Evolutionary conservation across 2,888 invertebrate genomes (phyloP), one percentile per base, ranked within the genome.

Genomic region (Plusia festucae): DNA sequence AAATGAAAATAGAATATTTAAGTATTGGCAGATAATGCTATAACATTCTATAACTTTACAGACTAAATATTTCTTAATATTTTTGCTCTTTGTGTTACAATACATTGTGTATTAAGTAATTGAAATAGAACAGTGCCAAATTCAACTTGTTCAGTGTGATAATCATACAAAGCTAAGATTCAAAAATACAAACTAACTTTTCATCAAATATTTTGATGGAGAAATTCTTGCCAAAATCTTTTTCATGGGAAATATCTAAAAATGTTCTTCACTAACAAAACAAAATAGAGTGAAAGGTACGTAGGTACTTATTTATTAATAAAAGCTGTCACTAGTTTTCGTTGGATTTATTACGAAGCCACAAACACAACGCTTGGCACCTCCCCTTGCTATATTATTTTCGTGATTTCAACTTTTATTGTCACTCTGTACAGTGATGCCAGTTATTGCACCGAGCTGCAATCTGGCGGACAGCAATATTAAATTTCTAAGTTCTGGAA

Each of bases 321-420:
- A 49, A 11, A 18, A 3, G 11, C 6, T 11, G 11, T 11, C 20
- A 49, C 18, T 46, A 2, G 46, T 9, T 18, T 18, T 49, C 11
- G 46, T 49, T 49, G 46, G 11, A 20, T 13, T 49, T 49, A 40
- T 40, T 40, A 40, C 40, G 40, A 40, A 40, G 20, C 46, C 20
- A 49, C 11, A 20, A 49, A 20, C 46, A 11, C 20, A 20, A 11
- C 52, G n/a, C 52, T 18, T 52, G 57, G 20, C 27, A 54, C 59
- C 53, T 16, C 20, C 44, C 18, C 30, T 32, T 24, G n/a, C 22
- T 40, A 22, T 15, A 16, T 16, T 58, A 34, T 44, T 57, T 49
- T 18, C 46, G 46, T 18, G 46, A 59, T 62, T 55, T 49, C 53
- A 46, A 52, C 4, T 68, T 68, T 68, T 68, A 68, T 63, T 68